Base-by-base conservation (phyloP, 2,888 invertebrate species). In the Noctua fimbriata region DNA sequence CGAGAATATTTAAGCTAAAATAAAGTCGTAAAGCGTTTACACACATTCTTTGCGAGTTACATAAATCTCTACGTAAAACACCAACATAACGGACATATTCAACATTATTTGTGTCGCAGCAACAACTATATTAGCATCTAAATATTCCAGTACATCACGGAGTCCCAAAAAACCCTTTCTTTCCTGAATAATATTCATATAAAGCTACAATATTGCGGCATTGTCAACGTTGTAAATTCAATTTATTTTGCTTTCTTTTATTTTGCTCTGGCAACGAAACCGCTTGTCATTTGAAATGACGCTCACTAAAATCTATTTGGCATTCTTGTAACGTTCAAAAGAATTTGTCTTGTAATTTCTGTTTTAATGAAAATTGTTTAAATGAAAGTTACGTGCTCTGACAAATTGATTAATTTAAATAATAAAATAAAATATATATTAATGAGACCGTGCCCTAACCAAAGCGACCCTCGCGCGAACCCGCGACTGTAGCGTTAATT, bases 151-250 rank as follows among this genome's bases (percentile, higher is more conserved):
- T 76, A 81, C 75, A 73, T 73, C 77, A 70, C 55, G 21, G 24
- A 73, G 77, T 73, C 36, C 79, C 76, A 63, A 78, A 78, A 83
- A 84, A 84, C 81, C 76, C 77, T 86, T 76, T 73, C 49, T 79
- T 73, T 69, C n/a, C 79, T 73, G 84, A 76, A 86, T 84, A 86
- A 82, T 84, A 84, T 87, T 81, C 81, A 70, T 79, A 86, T 81
- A 82, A 81, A 84, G 69, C 76, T 69, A 84, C 79, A 69, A 78
- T 84, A 84, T 78, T 70, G 69, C 67, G 75, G 60, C 44, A 60
- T 86, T 78, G 79, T 79, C 81, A 76, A 84, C 79, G 78, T 84
- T 81, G 52, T 78, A 80, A 76, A 86, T 83, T 86, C 63, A 83
- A 86, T 81, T 86, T 79, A 78, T 78, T 79, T 69, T 79, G 69